A percentile compares a stretch with the other conserved stretches of the same genome.
Evolutionary conservation across 53 echinoderm and acorn worm genomes (phyloP).

Genomic region (Echinometra lucunter): DNA sequence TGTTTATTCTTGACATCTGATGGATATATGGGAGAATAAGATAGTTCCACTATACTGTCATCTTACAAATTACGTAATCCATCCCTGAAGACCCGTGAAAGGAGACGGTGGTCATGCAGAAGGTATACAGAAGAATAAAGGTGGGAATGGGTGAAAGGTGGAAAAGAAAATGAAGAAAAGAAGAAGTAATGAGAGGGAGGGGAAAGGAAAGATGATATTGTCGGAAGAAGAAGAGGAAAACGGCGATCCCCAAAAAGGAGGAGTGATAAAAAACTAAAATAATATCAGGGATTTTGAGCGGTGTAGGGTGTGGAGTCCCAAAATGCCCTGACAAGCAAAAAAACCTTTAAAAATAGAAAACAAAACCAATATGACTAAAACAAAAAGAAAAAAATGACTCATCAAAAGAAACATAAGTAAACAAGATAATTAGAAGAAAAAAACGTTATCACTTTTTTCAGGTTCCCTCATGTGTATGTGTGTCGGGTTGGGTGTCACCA

Average conservation of each 20-base stretch:
- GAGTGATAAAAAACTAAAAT: too few species aligned
- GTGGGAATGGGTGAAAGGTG: neutral
- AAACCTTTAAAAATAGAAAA: neutral
- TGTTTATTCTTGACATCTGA: neutral
- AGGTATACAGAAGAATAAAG: too few species aligned
- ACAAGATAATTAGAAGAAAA: too few species aligned
- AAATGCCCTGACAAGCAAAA: neutral
- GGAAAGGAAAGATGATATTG: neutral
- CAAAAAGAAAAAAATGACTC: neutral
- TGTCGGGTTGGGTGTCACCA: too few species aligned
- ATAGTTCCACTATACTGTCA: neutral
- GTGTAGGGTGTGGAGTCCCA: too few species aligned
- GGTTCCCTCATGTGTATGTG: too few species aligned
- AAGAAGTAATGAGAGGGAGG: neutral
- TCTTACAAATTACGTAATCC: neutral
- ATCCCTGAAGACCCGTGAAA: neutral
- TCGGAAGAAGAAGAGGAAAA: neutral
- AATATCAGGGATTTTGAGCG: too few species aligned
- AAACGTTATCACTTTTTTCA: neutral
- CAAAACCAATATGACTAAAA: too few species aligned
- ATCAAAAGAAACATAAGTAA: neutral
- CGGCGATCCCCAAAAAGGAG: too few species aligned
- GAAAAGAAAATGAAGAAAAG: neutral
- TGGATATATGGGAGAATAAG: neutral
- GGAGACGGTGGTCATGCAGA: too few species aligned